Base-by-base conservation (phyloP, 1,140 invertebrate genomes). In the Formica selysi region DNA sequence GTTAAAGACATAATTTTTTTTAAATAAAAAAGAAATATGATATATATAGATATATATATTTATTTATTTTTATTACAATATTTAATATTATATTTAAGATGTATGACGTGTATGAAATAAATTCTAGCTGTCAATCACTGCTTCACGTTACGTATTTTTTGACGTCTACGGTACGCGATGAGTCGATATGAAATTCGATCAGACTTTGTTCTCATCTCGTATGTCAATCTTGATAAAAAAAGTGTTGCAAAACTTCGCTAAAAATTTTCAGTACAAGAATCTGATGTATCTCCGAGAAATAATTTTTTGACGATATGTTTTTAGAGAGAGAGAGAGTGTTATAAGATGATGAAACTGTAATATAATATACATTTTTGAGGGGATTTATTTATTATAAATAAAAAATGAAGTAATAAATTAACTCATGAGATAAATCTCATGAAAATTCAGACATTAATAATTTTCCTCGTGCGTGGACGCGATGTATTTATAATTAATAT, bases 371-470 rank as follows among this genome's bases (percentile, higher is more conserved):
- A 78, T 78, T 78, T 65, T 13, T 26, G 11, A 48, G 48, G n/a
- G 38, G 26, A 65, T 78, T 65, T 8, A 29, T 48, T 48, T 51
- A 51, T 51, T 51, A 51, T 51, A 51, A 5, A 1, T 44, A 44
- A 44, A 44, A 65, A 16, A 64, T 44, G 32, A 26, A 19, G 10
- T 36, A 65, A 78, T 65, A 36, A 65, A 36, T 48, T 16, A 13
- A 36, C 36, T 16, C 64, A 10, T 13, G 16, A 78, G 16, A 78
- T 65, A 44, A 44, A 48, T 78, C 29, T 38, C 22, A 38, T 22
- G 38, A 16, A 76, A 76, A 65, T 38, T 65, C n/a, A 65, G 29
- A 65, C 16, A 65, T 78, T 65, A 78, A 65, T 78, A 64, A 78
- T 65, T 65, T 65, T 51, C 19, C 38, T 64, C 48, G 13, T 16